These are phyloP conservation scores for Pogonomyrmex barbatus DNA, from an alignment of 1,140 invertebrate genomes.

Conservation along the genomic window DNA sequence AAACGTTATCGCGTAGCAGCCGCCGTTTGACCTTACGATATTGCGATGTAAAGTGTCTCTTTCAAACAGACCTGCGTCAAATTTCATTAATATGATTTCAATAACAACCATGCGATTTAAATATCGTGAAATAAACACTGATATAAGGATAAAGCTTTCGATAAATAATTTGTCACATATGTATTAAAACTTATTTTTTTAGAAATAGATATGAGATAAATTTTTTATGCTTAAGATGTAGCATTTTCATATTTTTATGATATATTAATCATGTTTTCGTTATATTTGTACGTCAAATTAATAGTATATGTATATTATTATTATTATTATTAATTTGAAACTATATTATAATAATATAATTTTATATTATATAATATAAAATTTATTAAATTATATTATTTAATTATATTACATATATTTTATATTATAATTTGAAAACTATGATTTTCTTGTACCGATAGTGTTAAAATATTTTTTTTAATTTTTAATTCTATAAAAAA, in stretches of 20 bases:
- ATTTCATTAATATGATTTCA: slow-evolving; percentile 8
- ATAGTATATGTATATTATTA: no score
- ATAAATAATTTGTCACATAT: neutral
- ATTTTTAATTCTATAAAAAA: slow-evolving; percentile 23
- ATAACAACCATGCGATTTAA: slow-evolving; percentile 3
- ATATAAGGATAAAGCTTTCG: neutral
- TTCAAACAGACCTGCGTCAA: neutral
- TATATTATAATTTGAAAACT: neutral
- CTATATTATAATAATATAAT: no score
- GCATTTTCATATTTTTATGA: neutral
- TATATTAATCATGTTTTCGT: neutral
- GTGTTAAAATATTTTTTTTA: neutral
- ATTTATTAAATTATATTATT: no score
- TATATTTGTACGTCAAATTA: neutral
- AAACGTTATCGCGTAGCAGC: slow-evolving; percentile 38
- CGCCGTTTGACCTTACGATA: neutral
- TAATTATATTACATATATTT: no score
- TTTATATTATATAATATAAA: no score
- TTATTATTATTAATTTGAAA: no score
- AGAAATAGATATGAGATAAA: neutral
- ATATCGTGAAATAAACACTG: neutral
- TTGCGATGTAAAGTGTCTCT: slow-evolving; percentile 38
- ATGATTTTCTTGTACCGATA: neutral
- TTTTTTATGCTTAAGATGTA: neutral
- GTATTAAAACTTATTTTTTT: slow-evolving; percentile 28